Evolutionary conservation across 1,140 invertebrate genomes (phyloP).

Genomic region (Drosophila obscura): DNA sequence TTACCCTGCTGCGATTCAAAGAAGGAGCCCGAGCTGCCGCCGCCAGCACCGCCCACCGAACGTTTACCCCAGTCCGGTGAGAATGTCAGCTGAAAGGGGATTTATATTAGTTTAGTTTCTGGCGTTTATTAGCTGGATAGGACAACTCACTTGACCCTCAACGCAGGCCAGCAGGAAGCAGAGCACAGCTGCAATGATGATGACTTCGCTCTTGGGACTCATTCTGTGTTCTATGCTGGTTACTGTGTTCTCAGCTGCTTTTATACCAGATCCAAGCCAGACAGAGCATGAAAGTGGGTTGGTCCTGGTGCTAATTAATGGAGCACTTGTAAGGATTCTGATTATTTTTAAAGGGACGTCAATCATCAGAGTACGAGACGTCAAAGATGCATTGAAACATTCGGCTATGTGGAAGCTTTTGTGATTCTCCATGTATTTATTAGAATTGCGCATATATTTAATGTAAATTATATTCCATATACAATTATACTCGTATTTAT

Average conservation of each 20-base stretch:
- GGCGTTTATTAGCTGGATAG: not conserved
- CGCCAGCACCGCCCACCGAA: conserved; percentile 50
- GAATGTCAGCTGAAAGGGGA: conserved; percentile 70
- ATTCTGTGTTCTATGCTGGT: conserved; percentile 44
- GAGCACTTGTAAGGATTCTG: conserved; percentile 55
- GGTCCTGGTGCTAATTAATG: conserved; percentile 34
- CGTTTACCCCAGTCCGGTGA: conserved; percentile 83
- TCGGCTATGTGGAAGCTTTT: conserved; percentile 64
- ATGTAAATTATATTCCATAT: conserved; percentile 61
- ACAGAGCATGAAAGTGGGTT: not conserved
- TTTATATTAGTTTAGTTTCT: not conserved
- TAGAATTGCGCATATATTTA: conserved; percentile 75
- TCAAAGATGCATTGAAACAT: conserved; percentile 34
- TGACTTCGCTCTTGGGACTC: conserved; percentile 66
- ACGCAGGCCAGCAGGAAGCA: conserved; percentile 67
- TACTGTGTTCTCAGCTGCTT: conserved; percentile 4
- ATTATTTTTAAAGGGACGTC: conserved; percentile 14
- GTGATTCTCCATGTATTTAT: conserved; percentile 74
- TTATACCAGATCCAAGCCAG: conserved; percentile 42
- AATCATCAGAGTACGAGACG: not conserved
- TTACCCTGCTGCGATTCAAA: conserved; percentile 64
- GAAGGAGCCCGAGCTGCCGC: conserved; percentile 50
- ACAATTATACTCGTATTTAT: conserved; percentile 41
- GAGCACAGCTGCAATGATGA: conserved; percentile 60
- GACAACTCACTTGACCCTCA: conserved; percentile 64